These are phyloP conservation scores for Brachionus sp. DNA, from an alignment of 1,140 invertebrate genomes.

Conservation along the genomic window DNA sequence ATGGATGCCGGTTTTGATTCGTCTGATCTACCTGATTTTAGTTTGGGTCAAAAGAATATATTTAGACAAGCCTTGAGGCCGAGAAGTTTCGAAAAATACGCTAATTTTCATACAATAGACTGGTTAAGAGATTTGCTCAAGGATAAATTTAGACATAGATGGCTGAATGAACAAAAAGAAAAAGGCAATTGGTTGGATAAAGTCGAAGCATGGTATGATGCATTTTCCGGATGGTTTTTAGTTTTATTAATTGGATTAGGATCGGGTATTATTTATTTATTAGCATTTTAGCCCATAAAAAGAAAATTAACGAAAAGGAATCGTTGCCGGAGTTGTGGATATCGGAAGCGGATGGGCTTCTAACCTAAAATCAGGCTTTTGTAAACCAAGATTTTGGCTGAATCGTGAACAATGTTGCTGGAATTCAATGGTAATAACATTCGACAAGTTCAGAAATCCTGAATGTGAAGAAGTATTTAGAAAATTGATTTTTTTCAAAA, in stretches of 20 bases:
- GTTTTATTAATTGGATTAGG: conserved; percentile 89
- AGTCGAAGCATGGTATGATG: conserved; percentile 66
- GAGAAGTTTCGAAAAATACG: conserved; percentile 65
- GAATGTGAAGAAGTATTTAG: conserved; percentile 48
- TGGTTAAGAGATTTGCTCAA: conserved; percentile 96
- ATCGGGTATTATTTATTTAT: conserved; percentile 59
- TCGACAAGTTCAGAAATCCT: conserved; percentile 67
- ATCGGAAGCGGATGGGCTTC: conserved; percentile 99
- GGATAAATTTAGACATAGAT: conserved; percentile 91
- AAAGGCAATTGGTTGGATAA: conserved; percentile 46
- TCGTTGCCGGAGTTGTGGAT: conserved; percentile 68
- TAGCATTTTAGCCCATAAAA: background rate
- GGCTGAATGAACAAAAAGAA: conserved; percentile 64
- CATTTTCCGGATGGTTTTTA: conserved; percentile 99
- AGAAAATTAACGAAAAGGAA: background rate
- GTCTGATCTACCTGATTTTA: background rate
- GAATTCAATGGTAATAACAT: conserved; percentile 93
- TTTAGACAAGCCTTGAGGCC: background rate
- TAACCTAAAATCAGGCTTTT: conserved; percentile 95
- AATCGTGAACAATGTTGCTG: conserved; percentile 99
- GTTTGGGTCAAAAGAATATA: background rate
- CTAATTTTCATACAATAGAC: conserved; percentile 99
- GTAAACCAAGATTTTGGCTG: conserved; percentile 94
- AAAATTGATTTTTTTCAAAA: background rate
- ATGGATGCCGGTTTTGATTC: conserved; percentile 27